These are phyloP conservation scores for Cerastis leucographa DNA, from an alignment of 2,888 invertebrate genomes.

Conservation along the genomic window DNA sequence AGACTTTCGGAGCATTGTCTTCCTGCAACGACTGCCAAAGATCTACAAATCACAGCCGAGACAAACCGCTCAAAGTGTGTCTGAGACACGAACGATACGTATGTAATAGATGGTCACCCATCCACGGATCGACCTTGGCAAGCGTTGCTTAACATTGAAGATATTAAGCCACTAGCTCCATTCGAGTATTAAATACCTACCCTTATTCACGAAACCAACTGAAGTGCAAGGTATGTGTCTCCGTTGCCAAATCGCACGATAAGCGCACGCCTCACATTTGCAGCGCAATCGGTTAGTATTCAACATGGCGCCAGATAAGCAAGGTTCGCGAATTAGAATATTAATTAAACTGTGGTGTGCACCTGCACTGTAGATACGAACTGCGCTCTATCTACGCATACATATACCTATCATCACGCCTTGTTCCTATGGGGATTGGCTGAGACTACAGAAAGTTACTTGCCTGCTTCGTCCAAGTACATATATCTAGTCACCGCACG, in stretches of 20 bases:
- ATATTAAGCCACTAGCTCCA: not conserved
- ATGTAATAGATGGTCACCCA: not conserved
- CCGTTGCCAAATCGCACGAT: constrained; percentile 10
- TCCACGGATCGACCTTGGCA: too few relatives aligned
- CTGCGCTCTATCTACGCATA: not conserved
- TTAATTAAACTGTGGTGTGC: constrained; percentile 45
- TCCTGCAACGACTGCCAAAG: not conserved
- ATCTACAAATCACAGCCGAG: not conserved
- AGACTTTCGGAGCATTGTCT: not conserved
- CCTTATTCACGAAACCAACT: not conserved
- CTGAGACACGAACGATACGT: not conserved
- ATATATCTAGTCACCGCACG: not conserved
- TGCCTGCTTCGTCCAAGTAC: not conserved
- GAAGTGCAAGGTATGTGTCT: not conserved
- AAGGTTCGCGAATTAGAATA: constrained; percentile 30
- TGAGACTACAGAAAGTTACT: not conserved
- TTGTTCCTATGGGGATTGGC: not conserved
- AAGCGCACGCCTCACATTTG: constrained; percentile 5
- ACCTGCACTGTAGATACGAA: constrained; percentile 1
- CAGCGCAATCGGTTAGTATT: constrained; percentile 38
- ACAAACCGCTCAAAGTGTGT: not conserved
- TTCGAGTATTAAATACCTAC: not conserved
- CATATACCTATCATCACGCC: not conserved
- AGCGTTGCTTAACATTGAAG: not conserved
- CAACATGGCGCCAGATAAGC: constrained; percentile 43